Percentiles rank a stretch among this genome's conserved stretches.
phyloP scores from a whole-genome alignment of 1,140 invertebrate species.

The Drosophila virilis region DNA sequence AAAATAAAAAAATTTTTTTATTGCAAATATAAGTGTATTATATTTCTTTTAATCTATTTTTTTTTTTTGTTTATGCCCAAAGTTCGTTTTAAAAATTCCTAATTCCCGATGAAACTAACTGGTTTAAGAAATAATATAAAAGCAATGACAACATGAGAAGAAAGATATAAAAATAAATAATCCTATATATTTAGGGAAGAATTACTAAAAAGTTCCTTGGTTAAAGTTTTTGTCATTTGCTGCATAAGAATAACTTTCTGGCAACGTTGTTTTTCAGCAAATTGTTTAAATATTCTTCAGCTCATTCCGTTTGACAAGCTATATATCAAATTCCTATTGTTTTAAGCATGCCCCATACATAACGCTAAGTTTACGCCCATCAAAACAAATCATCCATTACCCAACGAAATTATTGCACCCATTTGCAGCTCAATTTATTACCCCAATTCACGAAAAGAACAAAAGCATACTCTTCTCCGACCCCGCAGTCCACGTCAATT shows the following conservation, averaged over 20 bases:
- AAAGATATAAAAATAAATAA: too few species aligned
- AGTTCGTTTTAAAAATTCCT: too few species aligned
- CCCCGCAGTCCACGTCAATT: not conserved
- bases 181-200: too few species aligned
- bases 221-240: too few species aligned
- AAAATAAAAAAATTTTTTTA: too few species aligned
- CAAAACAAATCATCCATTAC: conserved; percentile 33
- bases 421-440: conserved; percentile 43
- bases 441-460: conserved; percentile 3
- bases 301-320: not conserved
- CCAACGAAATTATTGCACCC: conserved; percentile 24
- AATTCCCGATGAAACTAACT: too few species aligned
- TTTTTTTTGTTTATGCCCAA: too few species aligned
- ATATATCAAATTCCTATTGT: conserved; percentile 2
- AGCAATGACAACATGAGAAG: too few species aligned
- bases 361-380: conserved; percentile 1
- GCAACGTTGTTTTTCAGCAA: not conserved
- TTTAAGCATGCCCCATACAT: not conserved
- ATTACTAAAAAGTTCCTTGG: too few species aligned
- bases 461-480: not conserved
- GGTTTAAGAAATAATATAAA: too few species aligned
- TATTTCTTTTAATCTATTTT: not conserved
- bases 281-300: not conserved
- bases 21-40: not conserved
- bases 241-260: not conserved